Conservation (phyloP, 1,140 invertebrate species). For the Drosophila dunni region DNA sequence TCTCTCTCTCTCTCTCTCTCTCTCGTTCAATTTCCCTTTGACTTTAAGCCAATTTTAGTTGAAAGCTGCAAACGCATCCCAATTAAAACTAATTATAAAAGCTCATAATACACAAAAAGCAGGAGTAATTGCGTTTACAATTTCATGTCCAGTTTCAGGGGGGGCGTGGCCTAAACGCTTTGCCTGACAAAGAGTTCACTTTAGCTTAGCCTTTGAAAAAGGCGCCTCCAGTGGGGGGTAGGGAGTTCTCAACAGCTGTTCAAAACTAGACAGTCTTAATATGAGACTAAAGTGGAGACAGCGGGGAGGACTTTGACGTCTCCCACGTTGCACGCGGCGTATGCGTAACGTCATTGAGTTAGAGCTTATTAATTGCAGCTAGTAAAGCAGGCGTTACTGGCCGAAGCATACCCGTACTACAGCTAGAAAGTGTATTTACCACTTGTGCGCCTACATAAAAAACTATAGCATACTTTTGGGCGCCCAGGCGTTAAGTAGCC, state of each 20-base stretch:
- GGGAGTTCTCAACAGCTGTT: not conserved
- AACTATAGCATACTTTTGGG: too few relatives aligned
- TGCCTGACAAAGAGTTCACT: constrained; percentile 13
- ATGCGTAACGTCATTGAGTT: constrained; percentile 25
- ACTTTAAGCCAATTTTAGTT: not conserved
- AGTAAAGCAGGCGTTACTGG: not conserved
- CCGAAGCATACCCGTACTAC: too few relatives aligned
- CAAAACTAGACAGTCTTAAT: constrained; percentile 20
- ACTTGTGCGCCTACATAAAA: too few relatives aligned
- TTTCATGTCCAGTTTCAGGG: constrained; percentile 2
- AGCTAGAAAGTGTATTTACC: not conserved
- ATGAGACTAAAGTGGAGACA: constrained; percentile 1
- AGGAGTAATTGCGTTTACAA: not conserved
- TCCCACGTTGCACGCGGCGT: constrained; percentile 29
- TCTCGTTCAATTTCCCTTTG: not conserved
- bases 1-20: too few relatives aligned
- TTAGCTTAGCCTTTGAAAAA: not conserved
- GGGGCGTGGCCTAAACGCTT: constrained; percentile 2
- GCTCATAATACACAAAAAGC: constrained; percentile 5
- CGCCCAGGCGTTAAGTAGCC: too few relatives aligned
- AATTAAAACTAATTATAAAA: not conserved
- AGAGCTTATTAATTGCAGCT: constrained; percentile 28
- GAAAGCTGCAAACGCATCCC: constrained; percentile 5
- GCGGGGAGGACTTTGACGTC: not conserved
- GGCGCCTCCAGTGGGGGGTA: not conserved